phyloP scores from a whole-genome alignment of 2,888 invertebrate species.

The Criorhina ranunculi region DNA sequence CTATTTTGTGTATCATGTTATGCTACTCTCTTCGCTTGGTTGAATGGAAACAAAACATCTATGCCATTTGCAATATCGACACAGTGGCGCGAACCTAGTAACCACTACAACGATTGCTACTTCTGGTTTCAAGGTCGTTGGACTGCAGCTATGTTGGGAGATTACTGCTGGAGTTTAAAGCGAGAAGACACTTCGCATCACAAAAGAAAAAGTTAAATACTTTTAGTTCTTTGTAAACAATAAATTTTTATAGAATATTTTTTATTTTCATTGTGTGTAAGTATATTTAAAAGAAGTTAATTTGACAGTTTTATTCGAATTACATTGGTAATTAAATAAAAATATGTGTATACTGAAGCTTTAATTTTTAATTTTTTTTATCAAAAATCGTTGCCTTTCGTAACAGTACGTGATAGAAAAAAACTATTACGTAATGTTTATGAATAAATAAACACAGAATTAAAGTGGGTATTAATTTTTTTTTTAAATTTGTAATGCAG shows the following conservation, averaged over 20 bases:
- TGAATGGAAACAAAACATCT: background rate
- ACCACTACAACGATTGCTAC: conserved; percentile 1
- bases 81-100: background rate
- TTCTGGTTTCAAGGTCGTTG: conserved; percentile 14
- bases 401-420: no score
- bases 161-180: conserved; percentile 9
- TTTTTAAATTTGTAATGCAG: background rate
- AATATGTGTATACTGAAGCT: background rate
- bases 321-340: background rate
- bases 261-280: background rate
- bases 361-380: background rate
- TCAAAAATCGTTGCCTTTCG: no score
- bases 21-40: background rate
- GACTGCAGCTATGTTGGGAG: conserved; percentile 4
- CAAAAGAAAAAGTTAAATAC: conserved; percentile 5
- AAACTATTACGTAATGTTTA: background rate
- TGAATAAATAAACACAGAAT: background rate
- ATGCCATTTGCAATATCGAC: background rate
- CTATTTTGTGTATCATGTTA: background rate
- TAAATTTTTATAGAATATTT: background rate
- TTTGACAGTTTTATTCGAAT: conserved; percentile 3
- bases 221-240: background rate
- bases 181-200: conserved; percentile 14
- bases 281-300: background rate
- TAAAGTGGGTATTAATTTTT: background rate